Base-by-base conservation (phyloP, 2,888 invertebrate genomes). In the Zele albiditarsus region DNA sequence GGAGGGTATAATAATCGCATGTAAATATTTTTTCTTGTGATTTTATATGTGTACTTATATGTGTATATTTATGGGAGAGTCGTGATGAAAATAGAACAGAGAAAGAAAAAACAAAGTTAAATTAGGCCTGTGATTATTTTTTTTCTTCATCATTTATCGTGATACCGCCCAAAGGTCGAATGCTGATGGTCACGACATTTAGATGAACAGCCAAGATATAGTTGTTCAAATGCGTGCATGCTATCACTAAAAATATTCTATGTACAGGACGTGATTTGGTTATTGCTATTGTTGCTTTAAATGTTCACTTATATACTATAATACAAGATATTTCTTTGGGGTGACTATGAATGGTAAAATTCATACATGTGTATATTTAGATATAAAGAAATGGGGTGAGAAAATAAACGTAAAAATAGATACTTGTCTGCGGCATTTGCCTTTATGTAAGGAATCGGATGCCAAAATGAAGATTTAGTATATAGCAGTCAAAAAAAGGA, bases 171-270 rank as follows among this genome's bases (percentile, higher is more conserved):
- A 66, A 75, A 71, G 75, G 66, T 71, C 71, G 58, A 28, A 33
- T 65, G 70, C 49, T 74, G 66, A 67, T 73, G 65, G 65, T 74
- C 63, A 74, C 75, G 75, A 75, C 66, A 75, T 71, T 71, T 46
- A 71, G 67, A 66, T 74, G 42, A 65, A 65, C 58, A 31, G 28
- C 46, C 4, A 25, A 53, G 74, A 74, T 74, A 66, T 23, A 14
- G 28, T 42, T 53, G 42, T 28, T 20, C 31, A 31, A 69, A 38
- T 63, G 63, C 63, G 63, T 63, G 63, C 23, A 25, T 57, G 58
- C 38, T 70, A 58, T 70, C 38, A 70, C 65, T 65, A 53, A 53
- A 38, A 65, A 53, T 53, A 65, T 63, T 20, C 38, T 53, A 71
- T 28, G 8, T 33, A 28, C 33, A 66, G 25, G 42, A 46, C 23